phyloP scores from a whole-genome alignment of 1,140 invertebrate species.

The Drosophila setifemur region DNA sequence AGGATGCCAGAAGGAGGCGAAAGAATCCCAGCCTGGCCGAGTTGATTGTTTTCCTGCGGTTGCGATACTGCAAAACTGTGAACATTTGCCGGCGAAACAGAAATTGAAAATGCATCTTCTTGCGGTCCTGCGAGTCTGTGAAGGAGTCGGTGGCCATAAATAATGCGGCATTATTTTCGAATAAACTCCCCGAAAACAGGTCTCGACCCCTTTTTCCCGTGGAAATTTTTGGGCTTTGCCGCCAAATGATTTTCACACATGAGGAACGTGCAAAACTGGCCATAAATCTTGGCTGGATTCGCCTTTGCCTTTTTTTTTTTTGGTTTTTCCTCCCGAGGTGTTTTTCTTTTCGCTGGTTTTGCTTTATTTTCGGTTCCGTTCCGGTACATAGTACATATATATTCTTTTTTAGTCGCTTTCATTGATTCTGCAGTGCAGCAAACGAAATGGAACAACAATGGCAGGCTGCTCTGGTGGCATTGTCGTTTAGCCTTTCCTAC shows the following conservation, averaged over 20 bases:
- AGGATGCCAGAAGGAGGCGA: neutral
- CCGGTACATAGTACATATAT: constrained; percentile 3
- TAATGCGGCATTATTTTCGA: constrained; percentile 78
- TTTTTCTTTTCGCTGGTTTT: constrained; percentile 3
- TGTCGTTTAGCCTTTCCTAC: constrained; percentile 59
- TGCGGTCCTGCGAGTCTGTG: constrained; percentile 15
- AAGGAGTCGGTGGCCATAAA: constrained; percentile 57
- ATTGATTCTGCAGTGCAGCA: constrained; percentile 61
- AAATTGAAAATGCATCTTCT: constrained; percentile 65
- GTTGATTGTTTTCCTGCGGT: constrained; percentile 75
- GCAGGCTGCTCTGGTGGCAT: constrained; percentile 31
- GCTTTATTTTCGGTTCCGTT: neutral
- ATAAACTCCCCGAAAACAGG: constrained; percentile 62
- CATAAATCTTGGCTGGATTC: constrained; percentile 60
- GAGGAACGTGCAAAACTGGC: constrained; percentile 72
- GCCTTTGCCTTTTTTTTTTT: constrained; percentile 1
- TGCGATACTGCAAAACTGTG: constrained; percentile 65
- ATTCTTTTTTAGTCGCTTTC: constrained; percentile 35
- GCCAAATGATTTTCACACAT: constrained; percentile 78
- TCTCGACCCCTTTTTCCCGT: neutral
- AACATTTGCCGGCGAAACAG: constrained; percentile 54
- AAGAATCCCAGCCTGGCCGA: constrained; percentile 8
- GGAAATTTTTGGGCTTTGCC: constrained; percentile 32
- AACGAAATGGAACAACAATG: constrained; percentile 42
- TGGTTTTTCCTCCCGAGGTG: constrained; percentile 19